These are phyloP conservation scores for Phyllotreta cruciferae DNA, from an alignment of 2,888 invertebrate genomes.

Conservation along the genomic window DNA sequence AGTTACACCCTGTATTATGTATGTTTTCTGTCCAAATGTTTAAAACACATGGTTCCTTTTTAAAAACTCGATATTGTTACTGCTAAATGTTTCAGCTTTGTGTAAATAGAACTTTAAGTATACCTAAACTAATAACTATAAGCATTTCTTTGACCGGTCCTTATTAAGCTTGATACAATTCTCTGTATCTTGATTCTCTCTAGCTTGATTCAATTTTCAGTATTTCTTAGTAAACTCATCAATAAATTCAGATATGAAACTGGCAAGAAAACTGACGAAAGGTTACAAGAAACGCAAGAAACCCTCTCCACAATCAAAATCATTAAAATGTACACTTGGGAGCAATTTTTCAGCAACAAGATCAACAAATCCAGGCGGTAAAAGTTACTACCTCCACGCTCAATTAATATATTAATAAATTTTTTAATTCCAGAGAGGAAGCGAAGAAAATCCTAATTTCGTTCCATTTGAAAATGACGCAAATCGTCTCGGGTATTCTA, in stretches of 20 bases:
- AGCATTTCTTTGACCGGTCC: neutral
- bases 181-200: neutral
- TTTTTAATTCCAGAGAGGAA: conserved; percentile 64
- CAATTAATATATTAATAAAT: conserved; percentile 5
- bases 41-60: too few relatives aligned
- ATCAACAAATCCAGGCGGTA: conserved; percentile 31
- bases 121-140: neutral
- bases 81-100: neutral
- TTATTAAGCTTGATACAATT: conserved; percentile 35
- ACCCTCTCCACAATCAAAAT: conserved; percentile 49
- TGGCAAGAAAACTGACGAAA: conserved; percentile 53
- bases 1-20: too few relatives aligned
- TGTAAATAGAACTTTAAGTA: too few relatives aligned
- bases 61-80: too few relatives aligned
- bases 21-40: too few relatives aligned
- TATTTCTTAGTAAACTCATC: conserved; percentile 23
- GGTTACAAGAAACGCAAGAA: conserved; percentile 49
- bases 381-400: conserved; percentile 16
- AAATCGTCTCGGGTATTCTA: conserved; percentile 50
- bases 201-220: too few relatives aligned
- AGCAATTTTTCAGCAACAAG: conserved; percentile 43
- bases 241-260: conserved; percentile 40
- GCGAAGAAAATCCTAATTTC: conserved; percentile 64
- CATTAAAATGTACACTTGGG: conserved; percentile 54
- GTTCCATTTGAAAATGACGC: conserved; percentile 53